These are phyloP conservation scores for Datnioides undecimradiatus DNA, from an alignment of 2,113 vertebrate species.

Conservation along the genomic window DNA sequence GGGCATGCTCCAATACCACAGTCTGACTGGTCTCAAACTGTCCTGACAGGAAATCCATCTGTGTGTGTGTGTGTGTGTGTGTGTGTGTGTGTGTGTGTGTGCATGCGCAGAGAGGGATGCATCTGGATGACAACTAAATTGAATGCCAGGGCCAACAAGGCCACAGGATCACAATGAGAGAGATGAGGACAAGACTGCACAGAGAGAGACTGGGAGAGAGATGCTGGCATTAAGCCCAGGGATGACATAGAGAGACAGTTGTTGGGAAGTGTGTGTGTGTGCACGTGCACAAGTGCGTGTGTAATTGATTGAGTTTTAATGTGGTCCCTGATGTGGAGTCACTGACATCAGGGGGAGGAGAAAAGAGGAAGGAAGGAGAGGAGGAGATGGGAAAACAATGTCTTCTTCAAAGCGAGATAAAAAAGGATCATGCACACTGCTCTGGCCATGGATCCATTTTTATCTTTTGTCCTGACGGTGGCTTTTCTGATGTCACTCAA, in stretches of 20 bases:
- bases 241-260: constrained; percentile 74
- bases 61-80: constrained; percentile 31
- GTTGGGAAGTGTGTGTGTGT: constrained; percentile 42
- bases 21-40: constrained; percentile 82
- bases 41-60: constrained; percentile 82
- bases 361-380: constrained; percentile 48
- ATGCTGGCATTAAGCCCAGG: constrained; percentile 73
- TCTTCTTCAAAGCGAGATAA: constrained; percentile 53
- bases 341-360: constrained; percentile 66
- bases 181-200: constrained; percentile 67
- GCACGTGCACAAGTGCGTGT: constrained; percentile 59
- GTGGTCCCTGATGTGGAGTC: constrained; percentile 78
- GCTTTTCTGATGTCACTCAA: constrained; percentile 8
- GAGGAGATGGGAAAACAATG: constrained; percentile 47
- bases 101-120: constrained; percentile 51
- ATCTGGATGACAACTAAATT: constrained; percentile 82
- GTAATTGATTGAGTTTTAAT: constrained; percentile 82
- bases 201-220: constrained; percentile 47
- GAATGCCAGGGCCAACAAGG: constrained; percentile 77
- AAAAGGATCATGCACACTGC: constrained; percentile 35
- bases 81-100: constrained; percentile 35
- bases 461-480: constrained; percentile 3
- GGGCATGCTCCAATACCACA: constrained; percentile 73
- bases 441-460: constrained; percentile 22
- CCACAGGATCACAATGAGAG: constrained; percentile 80